Base-by-base conservation (phyloP, 2,888 invertebrate species). In the Chrysina gloriosa region DNA sequence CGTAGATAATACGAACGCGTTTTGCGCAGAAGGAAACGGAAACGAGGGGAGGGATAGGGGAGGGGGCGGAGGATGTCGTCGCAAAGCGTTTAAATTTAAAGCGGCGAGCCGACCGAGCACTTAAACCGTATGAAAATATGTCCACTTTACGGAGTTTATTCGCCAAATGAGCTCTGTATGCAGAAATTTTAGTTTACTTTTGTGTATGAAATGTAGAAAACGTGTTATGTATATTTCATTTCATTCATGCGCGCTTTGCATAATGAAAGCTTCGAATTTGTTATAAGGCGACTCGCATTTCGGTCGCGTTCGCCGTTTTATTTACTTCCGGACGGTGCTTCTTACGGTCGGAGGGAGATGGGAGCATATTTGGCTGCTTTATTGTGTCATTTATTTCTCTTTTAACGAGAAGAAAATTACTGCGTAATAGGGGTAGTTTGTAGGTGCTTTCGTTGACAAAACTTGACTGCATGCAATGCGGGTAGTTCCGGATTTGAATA, bases 111-210 rank as follows among this genome's bases (percentile, higher is more conserved):
- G n/a, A 58, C 45, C 50, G 68, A 64, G 65, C 71, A 71, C 71
- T 72, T 69, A 70, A 76, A 72, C 63, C 73, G 74, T 74, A 76
- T 74, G 75, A 77, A 76, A 76, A 77, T 77, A 74, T 76, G 75
- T 76, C 73, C 75, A 74, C 74, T 74, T 73, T 71, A 72, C 71
- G 75, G 74, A 76, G 76, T 74, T 75, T 77, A 77, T 77, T 76
- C 75, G 73, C 73, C 68, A 72, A 75, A 74, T 75, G 76, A 73
- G 75, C 73, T 76, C 75, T 74, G 73, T 76, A 74, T 75, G 76
- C 74, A 73, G 76, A 77, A 74, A 77, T 73, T 75, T 73, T 71
- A 71, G 74, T 74, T 74, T 72, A 75, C 72, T 72, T 75, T 74
- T 74, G 73, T 74, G 73, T 73, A 74, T 72, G 75, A 76, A 76